Evolutionary conservation across 2,113 vertebrate species (phyloP).

Genomic region (Datnioides undecimradiatus): DNA sequence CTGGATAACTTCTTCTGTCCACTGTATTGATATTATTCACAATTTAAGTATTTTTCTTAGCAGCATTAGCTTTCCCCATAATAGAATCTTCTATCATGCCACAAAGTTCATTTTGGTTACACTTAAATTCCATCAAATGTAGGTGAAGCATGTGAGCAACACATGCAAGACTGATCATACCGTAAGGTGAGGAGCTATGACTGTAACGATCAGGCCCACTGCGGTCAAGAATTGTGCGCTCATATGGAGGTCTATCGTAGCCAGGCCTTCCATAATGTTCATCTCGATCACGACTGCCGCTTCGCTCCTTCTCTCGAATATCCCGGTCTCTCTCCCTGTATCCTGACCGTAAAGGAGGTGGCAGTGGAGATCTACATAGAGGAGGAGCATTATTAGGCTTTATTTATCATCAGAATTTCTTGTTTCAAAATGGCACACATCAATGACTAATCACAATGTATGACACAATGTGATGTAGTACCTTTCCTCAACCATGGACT

Average conservation of each 20-base stretch:
- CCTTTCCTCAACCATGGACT: conserved; percentile 76
- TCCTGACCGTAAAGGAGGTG: conserved; percentile 81
- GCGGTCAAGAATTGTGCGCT: conserved; percentile 86
- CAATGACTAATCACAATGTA: conserved; percentile 55
- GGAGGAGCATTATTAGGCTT: conserved; percentile 4
- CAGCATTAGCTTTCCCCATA: neutral
- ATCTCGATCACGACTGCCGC: conserved; percentile 84
- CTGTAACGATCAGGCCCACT: conserved; percentile 89
- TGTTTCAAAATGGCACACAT: conserved; percentile 27
- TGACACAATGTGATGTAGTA: conserved; percentile 65
- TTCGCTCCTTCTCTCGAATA: conserved; percentile 72
- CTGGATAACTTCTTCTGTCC: conserved; percentile 91
- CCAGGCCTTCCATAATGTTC: conserved; percentile 89
- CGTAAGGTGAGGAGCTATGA: conserved; percentile 87
- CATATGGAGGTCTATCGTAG: conserved; percentile 91
- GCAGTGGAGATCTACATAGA: conserved; percentile 79
- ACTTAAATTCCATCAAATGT: neutral
- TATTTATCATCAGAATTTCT: neutral
- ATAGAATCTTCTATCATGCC: neutral
- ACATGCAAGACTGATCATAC: conserved; percentile 80
- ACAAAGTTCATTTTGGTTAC: neutral
- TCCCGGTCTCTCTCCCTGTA: conserved; percentile 86
- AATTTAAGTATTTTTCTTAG: conserved; percentile 2
- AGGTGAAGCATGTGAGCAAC: neutral
- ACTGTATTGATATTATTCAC: conserved; percentile 74